Conservation (phyloP, 2,113 vertebrate species). For the Aythya baeri region DNA sequence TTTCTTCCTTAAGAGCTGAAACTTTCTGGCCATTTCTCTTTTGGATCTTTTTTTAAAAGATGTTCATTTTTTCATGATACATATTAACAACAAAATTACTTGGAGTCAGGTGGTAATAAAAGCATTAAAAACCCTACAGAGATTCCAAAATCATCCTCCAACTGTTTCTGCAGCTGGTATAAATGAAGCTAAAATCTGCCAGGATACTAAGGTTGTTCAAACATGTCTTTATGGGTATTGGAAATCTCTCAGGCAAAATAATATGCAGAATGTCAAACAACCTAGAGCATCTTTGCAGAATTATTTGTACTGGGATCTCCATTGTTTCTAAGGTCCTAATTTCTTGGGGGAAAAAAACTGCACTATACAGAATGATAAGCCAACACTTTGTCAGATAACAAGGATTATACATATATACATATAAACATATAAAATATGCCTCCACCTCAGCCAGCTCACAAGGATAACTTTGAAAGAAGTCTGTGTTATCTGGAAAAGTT, state of each 20-base stretch:
- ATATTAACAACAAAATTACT: background rate
- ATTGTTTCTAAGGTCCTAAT: background rate
- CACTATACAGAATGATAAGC: background rate
- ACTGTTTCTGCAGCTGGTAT: constrained; percentile 9
- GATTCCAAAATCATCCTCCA: constrained; percentile 18
- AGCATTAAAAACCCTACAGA: constrained; percentile 5
- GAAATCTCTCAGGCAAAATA: constrained; percentile 13
- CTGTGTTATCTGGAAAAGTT: background rate
- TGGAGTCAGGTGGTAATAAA: background rate
- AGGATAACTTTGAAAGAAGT: background rate
- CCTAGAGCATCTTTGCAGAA: background rate
- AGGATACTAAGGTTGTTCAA: background rate
- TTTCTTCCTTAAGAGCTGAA: background rate
- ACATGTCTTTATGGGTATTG: background rate
- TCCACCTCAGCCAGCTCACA: too few relatives aligned
- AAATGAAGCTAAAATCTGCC: background rate
- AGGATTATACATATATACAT: background rate
- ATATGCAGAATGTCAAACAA: background rate
- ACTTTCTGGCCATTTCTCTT: background rate
- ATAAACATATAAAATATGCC: background rate
- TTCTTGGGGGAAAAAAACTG: background rate
- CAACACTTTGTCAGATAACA: background rate
- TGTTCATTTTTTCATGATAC: background rate
- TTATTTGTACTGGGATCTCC: background rate
- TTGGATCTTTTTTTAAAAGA: background rate